Percentiles rank a stretch among this genome's conserved stretches.
phyloP scores from a whole-genome alignment of 2,797 vertebrate genomes.

The Sebastolobus altivelis region DNA sequence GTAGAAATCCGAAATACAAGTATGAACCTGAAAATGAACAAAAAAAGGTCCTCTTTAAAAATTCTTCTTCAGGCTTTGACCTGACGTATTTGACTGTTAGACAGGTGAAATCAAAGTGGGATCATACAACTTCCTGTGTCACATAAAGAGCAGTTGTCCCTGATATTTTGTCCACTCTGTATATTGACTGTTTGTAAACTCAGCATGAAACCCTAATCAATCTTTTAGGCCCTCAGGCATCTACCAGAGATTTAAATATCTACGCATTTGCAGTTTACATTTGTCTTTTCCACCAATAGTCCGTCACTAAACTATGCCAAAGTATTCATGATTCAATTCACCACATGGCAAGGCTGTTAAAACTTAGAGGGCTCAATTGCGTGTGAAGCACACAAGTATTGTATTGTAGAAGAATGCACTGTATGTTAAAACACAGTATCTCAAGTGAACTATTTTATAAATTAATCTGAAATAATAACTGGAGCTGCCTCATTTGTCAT shows the following conservation, averaged over 20 bases:
- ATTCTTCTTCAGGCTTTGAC: slow-evolving; percentile 29
- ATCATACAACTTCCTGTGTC: slow-evolving; percentile 30
- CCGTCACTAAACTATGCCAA: slow-evolving; percentile 86
- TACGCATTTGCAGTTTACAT: slow-evolving; percentile 70
- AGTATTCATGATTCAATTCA: slow-evolving; percentile 77
- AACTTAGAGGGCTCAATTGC: slow-evolving; percentile 74
- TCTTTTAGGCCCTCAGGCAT: slow-evolving; percentile 52
- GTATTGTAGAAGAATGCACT: slow-evolving; percentile 77
- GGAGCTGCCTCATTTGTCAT: slow-evolving; percentile 23
- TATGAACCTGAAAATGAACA: no score
- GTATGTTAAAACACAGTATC: slow-evolving; percentile 71
- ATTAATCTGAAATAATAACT: slow-evolving; percentile 70
- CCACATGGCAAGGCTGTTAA: slow-evolving; percentile 73
- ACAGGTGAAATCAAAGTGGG: slow-evolving; percentile 37
- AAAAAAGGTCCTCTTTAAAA: slow-evolving; percentile 9
- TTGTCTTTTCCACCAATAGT: slow-evolving; percentile 78
- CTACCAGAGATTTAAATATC: slow-evolving; percentile 53
- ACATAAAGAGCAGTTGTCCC: slow-evolving; percentile 31
- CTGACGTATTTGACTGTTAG: slow-evolving; percentile 67
- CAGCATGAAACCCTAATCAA: slow-evolving; percentile 31
- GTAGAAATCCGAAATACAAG: no score
- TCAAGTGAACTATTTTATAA: slow-evolving; percentile 83
- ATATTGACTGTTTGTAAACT: slow-evolving; percentile 58
- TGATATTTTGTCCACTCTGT: slow-evolving; percentile 53
- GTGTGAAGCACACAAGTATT: slow-evolving; percentile 68